A percentile compares a stretch with the other conserved stretches of the same genome.
These are phyloP conservation scores for Heliocidaris tuberculata DNA, from an alignment of 35 echinoderm and acorn worm species.

Conservation along the genomic window DNA sequence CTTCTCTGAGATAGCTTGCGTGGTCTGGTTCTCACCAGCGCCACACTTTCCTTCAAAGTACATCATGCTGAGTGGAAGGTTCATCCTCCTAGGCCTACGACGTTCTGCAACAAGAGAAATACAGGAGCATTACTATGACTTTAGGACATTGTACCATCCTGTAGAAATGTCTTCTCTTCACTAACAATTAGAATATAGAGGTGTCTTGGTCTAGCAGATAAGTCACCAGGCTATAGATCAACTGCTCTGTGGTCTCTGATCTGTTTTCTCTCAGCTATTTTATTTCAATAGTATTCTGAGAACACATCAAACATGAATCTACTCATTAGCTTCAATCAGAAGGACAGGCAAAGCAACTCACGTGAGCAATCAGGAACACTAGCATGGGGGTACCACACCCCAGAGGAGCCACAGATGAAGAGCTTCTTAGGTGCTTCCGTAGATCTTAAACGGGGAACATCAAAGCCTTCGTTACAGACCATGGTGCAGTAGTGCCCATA, in stretches of 20 bases:
- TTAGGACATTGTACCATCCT: no score
- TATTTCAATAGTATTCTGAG: no score
- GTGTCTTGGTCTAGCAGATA: no score
- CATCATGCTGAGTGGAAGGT: constrained; percentile 40
- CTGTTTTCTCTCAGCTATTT: no score
- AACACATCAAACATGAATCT: no score
- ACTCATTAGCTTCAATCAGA: no score
- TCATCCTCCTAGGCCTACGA: background rate
- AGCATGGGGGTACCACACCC: background rate
- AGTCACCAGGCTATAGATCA: no score
- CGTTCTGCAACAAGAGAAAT: background rate
- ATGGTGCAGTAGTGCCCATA: constrained; percentile 39
- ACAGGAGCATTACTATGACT: no score
- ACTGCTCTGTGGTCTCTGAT: no score
- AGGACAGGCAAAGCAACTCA: background rate
- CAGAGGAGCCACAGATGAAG: constrained; percentile 43
- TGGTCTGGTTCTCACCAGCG: background rate
- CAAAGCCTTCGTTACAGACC: background rate
- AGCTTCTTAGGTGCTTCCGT: background rate
- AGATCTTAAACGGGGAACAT: constrained; percentile 17
- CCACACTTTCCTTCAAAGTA: constrained; percentile 24
- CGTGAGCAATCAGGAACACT: constrained; percentile 27
- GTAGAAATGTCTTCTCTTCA: no score
- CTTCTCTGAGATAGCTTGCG: background rate
- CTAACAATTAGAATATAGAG: no score